Conservation (phyloP, 2,797 vertebrate genomes). For the Vespertilio murinus region DNA sequence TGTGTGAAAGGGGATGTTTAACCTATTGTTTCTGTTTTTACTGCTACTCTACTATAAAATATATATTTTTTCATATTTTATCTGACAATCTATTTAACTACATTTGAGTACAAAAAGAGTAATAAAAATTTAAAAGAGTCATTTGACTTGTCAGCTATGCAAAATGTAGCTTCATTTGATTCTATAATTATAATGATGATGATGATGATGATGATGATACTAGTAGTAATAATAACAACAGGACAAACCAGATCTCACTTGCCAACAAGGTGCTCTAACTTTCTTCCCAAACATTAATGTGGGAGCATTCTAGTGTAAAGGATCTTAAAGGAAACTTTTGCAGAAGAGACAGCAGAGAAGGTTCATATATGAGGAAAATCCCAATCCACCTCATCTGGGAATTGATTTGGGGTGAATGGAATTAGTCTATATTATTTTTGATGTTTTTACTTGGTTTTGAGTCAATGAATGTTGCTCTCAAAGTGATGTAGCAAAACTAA, state of each 20-base stretch:
- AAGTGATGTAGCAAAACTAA: not conserved
- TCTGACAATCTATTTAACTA: not conserved
- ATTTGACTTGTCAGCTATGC: not conserved
- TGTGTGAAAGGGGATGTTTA: not conserved
- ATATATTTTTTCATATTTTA: not conserved
- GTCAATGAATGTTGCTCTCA: not conserved
- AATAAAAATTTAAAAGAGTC: not conserved
- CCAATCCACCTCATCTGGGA: not conserved
- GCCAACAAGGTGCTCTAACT: not conserved
- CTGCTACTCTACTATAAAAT: not conserved
- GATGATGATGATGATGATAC: not conserved
- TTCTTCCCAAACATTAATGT: not conserved
- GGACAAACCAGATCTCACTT: not conserved
- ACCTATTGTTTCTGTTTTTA: not conserved
- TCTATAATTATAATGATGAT: not conserved
- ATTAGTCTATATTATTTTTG: not conserved
- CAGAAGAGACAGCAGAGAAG: not conserved
- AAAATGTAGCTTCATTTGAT: not conserved
- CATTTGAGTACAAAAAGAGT: not conserved
- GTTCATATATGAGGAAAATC: not conserved
- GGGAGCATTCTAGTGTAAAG: not conserved
- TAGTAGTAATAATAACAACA: not conserved
- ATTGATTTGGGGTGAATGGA: not conserved
- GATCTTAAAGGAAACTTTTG: not conserved
- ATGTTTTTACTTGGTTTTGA: not conserved